Evolutionary conservation across 2,113 vertebrate genomes (phyloP), one percentile per base, ranked within the genome.

Genomic region (Irena cyanogastra): DNA sequence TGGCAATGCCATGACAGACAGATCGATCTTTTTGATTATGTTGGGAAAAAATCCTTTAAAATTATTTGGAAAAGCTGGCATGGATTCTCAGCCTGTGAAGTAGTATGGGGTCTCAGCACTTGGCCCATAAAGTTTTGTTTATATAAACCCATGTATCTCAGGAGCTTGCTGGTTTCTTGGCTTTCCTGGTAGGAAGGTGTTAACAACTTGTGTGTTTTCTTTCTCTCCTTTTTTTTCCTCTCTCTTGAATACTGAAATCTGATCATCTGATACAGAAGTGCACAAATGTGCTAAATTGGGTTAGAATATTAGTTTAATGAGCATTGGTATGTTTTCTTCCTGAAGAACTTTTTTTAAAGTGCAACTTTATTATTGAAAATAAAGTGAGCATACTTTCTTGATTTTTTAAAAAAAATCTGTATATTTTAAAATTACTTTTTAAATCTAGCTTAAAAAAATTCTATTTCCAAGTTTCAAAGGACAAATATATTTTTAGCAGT

Each of bases 121-220:
- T 65, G 76, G 31, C 22, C 28, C n/a, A 35, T 37, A 6, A 89
- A 61, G 6, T 33, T 65, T 74, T 90, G 18, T 70, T 69, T 83
- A 2, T 54, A 15, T 35, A 76, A 83, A 44, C 13, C 15, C 9
- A 4, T 35, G 45, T 56, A 41, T 53, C 16, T 80, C 33, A 80
- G 54, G 44, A 90, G 80, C 52, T 88, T 2, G 1, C 24, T 42
- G 7, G 14, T 52, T 82, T 39, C 54, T 83, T 94, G 57, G n/a
- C 39, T 89, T 85, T 60, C 35, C 23, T 65, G 41, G 11, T 68
- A 30, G 21, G 49, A 77, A 77, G 44, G 13, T 74, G 13, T 68
- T 82, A 84, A 75, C 10, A 37, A 16, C 21, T 35, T 0, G 0
- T 30, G 3, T 63, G 8, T 30, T 69, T 69, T 57, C 14, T 77